Evolutionary conservation across 2,888 invertebrate genomes (phyloP), one percentile per base, ranked within the genome.

Genomic region (Erannis defoliaria): DNA sequence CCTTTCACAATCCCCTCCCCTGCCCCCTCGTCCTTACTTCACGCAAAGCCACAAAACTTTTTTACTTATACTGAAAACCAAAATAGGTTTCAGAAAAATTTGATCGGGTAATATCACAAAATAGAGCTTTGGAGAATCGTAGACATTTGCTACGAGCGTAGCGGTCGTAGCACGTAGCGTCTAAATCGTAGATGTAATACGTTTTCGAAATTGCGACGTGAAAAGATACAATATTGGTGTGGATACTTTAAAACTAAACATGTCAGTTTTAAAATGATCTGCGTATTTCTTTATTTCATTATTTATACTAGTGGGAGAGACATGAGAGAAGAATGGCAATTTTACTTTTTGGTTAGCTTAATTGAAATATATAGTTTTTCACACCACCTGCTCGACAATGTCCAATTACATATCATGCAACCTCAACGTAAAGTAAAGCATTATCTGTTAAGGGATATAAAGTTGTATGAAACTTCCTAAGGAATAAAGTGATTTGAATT

Each of bases 111-210:
- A n/a, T n/a, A n/a, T n/a, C n/a, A n/a, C 18, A 38, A 19, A 81
- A 61, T 19, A 12, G 21, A 26, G 14, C 2, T 37, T 46, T 10
- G 26, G 21, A 31, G 18, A 21, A 42, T 14, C 37, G 57, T 57
- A 53, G 55, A 42, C 21, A 23, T 37, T 54, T 49, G 54, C 54
- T 59, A 62, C 62, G 65, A 45, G 35, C 54, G 64, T 64, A 57
- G 48, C 40, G 18, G 33, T 43, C 18, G 45, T 45, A 45, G 49
- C 38, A 35, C 45, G 50, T 37, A 50, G 14, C 23, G 48, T 45
- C 10, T 38, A 10, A 14, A 38, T 10, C 38, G 19, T 19, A 38
- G 12, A 38, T 38, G 38, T 37, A 9, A 38, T 38, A 19, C 18
- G 38, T 19, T 38, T 19, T 38, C 4, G 10, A 19, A 37, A 37